Evolutionary conservation across 1,140 invertebrate species (phyloP), one percentile per base, ranked within the genome.

Genomic region (Drosophila funebris): DNA sequence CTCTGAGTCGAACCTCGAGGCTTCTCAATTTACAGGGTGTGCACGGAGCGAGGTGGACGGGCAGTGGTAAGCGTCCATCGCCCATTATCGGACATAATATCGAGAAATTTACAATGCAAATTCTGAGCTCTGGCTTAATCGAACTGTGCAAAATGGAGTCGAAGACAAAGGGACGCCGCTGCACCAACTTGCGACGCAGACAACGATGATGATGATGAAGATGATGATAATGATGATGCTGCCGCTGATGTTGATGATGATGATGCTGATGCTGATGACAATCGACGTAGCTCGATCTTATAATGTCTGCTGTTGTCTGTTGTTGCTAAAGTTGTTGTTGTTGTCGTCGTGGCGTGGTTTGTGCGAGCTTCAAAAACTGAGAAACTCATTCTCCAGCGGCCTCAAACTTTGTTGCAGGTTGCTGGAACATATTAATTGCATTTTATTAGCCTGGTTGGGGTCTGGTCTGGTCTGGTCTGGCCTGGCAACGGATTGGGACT

Each of bases 371-470:
- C 69, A 20, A 77, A 31, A 66, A 67, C 43, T 31, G 48, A n/a
- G 16, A 61, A 70, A 54, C 58, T 71, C 67, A 71, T 62, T 50
- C 36, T 52, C 57, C 56, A 8, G 39, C 48, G 61, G n/a, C n/a
- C 36, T 33, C 72, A 76, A 76, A 87, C 83, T 83, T 87, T 88
- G 83, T 87, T 88, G 83, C 83, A 88, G 54, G 62, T 73, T 88
- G 82, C 78, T 78, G 83, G 78, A 87, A 87, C 82, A 87, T 87
- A 87, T 87, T 87, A 87, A 87, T 87, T 87, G 83, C 83, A 88
- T 87, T 87, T 87, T 87, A 87, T 87, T 87, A 84, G 83, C 75
- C 79, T 78, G 62, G 44, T 33, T n/a, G 13, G 13, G n/a, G 9
- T 24, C 13, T 8, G 33, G 14, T 31, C 8, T 14, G n/a, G 9